Percentiles rank a stretch among this genome's conserved stretches.
Conservation (phyloP, 2,113 vertebrate genomes). For the Nesogale talazaci region DNA sequence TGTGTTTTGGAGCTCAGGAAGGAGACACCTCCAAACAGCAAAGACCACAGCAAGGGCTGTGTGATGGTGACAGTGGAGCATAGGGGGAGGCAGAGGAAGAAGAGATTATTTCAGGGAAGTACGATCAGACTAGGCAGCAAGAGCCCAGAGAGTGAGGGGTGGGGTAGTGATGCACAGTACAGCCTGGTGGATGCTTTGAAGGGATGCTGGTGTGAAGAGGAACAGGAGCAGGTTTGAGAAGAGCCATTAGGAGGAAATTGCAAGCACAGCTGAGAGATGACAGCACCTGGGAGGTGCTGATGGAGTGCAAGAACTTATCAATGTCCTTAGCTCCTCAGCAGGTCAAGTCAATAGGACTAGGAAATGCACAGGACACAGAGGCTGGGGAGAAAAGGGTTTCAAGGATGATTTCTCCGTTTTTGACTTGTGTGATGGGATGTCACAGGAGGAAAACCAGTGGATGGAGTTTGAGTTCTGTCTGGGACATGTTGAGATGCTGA, state of each 20-base stretch:
- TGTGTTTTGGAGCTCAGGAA: too few species aligned
- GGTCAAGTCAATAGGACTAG: background rate
- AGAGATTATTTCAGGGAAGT: background rate
- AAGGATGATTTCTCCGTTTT: background rate
- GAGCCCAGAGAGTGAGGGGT: rapidly evolving
- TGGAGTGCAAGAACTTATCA: background rate
- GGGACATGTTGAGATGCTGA: background rate
- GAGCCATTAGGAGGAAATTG: background rate
- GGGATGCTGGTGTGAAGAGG: background rate
- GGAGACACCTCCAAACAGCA: too few species aligned
- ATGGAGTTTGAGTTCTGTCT: background rate
- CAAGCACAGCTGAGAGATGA: background rate
- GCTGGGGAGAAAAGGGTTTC: background rate
- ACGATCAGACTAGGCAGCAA: background rate
- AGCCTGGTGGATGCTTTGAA: background rate
- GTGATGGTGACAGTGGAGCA: background rate
- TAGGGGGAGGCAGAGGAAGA: background rate
- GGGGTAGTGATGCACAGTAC: too few species aligned
- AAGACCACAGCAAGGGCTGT: too few species aligned
- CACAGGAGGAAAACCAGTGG: background rate
- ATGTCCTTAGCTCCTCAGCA: too few species aligned
- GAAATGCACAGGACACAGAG: background rate
- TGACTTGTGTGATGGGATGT: background rate
- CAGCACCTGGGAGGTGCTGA: background rate
- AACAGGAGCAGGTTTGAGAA: background rate